Evolutionary conservation across 1,140 invertebrate genomes (phyloP).

Genomic region (Galendromus occidentalis): DNA sequence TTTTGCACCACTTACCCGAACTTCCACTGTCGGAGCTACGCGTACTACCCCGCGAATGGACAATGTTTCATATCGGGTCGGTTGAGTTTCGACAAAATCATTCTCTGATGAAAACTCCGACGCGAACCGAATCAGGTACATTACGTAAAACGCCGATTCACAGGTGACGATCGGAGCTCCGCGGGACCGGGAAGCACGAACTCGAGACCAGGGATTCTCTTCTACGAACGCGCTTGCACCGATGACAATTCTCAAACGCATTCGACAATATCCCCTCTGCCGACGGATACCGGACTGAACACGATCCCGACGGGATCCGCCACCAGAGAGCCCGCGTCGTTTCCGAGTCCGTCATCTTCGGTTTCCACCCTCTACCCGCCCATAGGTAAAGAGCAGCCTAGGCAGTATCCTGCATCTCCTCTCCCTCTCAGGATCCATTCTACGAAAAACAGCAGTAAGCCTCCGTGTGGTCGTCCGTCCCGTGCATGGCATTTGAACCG

Average conservation of each 20-base stretch:
- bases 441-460: neutral
- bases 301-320: constrained; percentile 12
- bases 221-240: constrained; percentile 29
- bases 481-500: neutral
- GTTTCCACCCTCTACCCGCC: constrained; percentile 7
- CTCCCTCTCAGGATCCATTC: neutral
- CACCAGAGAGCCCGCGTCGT: neutral
- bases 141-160: constrained; percentile 6
- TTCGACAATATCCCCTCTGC: constrained; percentile 14
- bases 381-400: constrained; percentile 6
- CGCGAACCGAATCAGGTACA: neutral
- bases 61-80: constrained; percentile 31
- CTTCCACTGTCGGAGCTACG: constrained; percentile 31
- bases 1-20: constrained; percentile 26
- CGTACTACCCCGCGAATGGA: constrained; percentile 29
- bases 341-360: neutral
- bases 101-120: constrained; percentile 18
- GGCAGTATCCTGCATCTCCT: neutral
- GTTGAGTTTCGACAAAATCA: constrained; percentile 20
- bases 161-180: constrained; percentile 23
- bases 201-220: constrained; percentile 28
- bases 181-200: constrained; percentile 22
- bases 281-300: constrained; percentile 12
- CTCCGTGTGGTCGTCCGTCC: neutral
- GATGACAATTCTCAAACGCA: constrained; percentile 14